A percentile compares a stretch with the other conserved stretches of the same genome.
Evolutionary conservation across 1,140 invertebrate genomes (phyloP).

Genomic region (Stenopsyche tienmushanensis): DNA sequence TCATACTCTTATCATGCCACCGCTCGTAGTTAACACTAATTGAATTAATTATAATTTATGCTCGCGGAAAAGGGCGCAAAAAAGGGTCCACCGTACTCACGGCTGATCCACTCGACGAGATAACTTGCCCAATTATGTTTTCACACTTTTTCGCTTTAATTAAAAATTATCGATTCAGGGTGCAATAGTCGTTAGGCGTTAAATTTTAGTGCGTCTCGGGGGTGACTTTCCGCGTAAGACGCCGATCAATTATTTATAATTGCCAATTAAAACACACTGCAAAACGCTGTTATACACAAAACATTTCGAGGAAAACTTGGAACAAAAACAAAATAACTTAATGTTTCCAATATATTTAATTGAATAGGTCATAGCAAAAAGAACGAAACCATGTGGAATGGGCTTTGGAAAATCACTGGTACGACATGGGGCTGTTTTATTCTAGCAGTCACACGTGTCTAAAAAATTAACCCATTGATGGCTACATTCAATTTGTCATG

Average conservation of each 20-base stretch:
- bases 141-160: slow-evolving; percentile 15
- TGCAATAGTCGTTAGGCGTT: not conserved
- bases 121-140: slow-evolving; percentile 17
- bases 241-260: no score
- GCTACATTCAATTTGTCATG: slow-evolving; percentile 22
- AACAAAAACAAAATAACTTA: no score
- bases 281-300: no score
- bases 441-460: not conserved
- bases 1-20: slow-evolving; percentile 24
- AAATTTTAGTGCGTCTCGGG: not conserved
- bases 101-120: slow-evolving; percentile 15
- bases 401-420: no score
- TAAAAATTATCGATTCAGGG: not conserved
- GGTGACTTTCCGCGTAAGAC: no score
- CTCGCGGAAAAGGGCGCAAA: slow-evolving; percentile 11
- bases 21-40: slow-evolving; percentile 28
- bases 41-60: slow-evolving; percentile 31
- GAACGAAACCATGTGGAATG: no score
- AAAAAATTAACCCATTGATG: slow-evolving; percentile 16
- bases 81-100: not conserved
- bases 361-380: no score
- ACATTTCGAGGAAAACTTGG: no score
- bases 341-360: no score
- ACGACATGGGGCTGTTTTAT: no score
- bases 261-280: no score